Base-by-base conservation (phyloP, 2,888 invertebrate species). In the Cheilosia vulpina region DNA sequence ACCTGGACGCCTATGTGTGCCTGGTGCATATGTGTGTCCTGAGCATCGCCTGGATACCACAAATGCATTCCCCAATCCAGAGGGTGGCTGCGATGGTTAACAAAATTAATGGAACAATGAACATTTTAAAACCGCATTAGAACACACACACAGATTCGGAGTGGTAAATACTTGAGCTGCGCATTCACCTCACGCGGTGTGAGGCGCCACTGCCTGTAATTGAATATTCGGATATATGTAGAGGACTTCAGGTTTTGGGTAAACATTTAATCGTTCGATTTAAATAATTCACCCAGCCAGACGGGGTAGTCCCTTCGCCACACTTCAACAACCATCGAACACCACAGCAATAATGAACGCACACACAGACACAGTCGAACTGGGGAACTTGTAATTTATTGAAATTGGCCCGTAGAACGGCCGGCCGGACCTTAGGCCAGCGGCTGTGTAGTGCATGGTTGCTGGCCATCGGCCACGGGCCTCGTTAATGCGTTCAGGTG, bases 31-130 rank as follows among this genome's bases (percentile, higher is more conserved):
- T 17, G 45, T 17, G 9, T 6, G 15, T n/a, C 2, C 6, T n/a
- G n/a, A 43, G 21, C 41, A 5, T 27, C 24, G 5, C 24, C 5
- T 27, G 24, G 4, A 1, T 27, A 27, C 27, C 27, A 6, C 27
- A 27, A 27, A 65, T 72, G 43, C 31, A 31, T 66, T 11, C 13
- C 4, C 38, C 4, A 1, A 13, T 55, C 43, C 45, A 53, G 21
- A 7, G n/a, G 13, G 45, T 45, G 43, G 55, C 27, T n/a, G 34
- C n/a, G 15, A 3, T 9, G 27, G 41, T 65, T 65, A 80, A 72
- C 84, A 76, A 66, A 85, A 85, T 85, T 85, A 85, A 80, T 80
- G 84, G 47, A 85, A 85, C 85, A 85, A 81, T 81, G 81, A 73
- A 72, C 81, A 73, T 85, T 85, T 85, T 77, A 76, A 72, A 80